These are phyloP conservation scores for Galeopterus variegatus DNA, from an alignment of 2,113 vertebrate genomes.

Conservation along the genomic window DNA sequence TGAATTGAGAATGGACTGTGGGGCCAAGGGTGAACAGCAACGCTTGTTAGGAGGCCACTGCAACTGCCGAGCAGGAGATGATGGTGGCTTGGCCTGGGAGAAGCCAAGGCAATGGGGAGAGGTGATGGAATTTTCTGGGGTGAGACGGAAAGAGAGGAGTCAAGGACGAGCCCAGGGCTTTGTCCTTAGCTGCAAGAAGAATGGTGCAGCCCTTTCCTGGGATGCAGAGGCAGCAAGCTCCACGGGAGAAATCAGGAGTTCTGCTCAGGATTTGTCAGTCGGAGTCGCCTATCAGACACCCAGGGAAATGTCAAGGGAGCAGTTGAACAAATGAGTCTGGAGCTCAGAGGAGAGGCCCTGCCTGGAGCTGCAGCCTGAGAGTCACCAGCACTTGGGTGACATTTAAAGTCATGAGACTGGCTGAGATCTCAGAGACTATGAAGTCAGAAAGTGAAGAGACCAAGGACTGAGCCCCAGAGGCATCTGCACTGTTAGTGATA, in stretches of 20 bases:
- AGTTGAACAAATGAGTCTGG: neutral
- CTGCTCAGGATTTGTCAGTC: neutral
- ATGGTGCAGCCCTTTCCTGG: neutral
- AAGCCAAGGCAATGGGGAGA: accelerated
- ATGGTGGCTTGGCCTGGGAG: neutral
- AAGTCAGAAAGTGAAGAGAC: neutral
- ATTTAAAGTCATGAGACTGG: neutral
- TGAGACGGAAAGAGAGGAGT: neutral
- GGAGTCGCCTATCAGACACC: neutral
- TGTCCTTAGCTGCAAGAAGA: neutral
- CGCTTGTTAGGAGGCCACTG: neutral
- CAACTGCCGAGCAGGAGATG: neutral
- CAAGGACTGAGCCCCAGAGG: neutral
- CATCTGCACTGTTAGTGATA: neutral
- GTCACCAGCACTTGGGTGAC: neutral
- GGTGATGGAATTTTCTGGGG: neutral
- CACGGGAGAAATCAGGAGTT: neutral
- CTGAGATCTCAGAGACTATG: neutral
- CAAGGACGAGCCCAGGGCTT: neutral
- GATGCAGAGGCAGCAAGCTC: accelerated
- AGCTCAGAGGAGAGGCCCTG: neutral
- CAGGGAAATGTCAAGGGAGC: neutral
- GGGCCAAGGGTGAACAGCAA: neutral
- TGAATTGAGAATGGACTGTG: neutral
- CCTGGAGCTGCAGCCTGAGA: neutral